These are phyloP conservation scores for Bettongia penicillata DNA, from an alignment of 2,113 vertebrate species.

Conservation along the genomic window DNA sequence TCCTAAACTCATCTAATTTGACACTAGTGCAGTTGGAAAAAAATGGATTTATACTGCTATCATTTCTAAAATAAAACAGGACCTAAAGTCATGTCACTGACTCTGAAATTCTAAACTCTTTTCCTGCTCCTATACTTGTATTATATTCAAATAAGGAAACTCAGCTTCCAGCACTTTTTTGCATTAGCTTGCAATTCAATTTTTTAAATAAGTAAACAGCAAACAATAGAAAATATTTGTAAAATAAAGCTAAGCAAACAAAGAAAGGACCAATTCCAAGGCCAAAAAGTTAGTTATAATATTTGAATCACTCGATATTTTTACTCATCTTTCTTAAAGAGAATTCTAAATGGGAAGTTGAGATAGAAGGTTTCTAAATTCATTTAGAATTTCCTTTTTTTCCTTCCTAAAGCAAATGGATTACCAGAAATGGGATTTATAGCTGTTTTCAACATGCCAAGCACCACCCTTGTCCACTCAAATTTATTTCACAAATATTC, in stretches of 20 bases:
- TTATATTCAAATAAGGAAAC: neutral
- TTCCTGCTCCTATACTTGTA: neutral
- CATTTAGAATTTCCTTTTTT: neutral
- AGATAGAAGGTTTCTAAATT: neutral
- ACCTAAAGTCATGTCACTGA: conserved; percentile 25
- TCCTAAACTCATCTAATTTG: conserved; percentile 42
- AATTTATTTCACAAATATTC: conserved; percentile 24
- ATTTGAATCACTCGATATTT: neutral
- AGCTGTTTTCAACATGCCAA: neutral
- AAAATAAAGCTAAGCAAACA: neutral
- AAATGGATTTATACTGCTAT: conserved; percentile 24
- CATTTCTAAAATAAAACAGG: conserved; percentile 31
- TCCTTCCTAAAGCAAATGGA: neutral
- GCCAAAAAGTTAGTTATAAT: neutral
- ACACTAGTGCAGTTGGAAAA: conserved; percentile 15
- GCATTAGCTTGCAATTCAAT: neutral
- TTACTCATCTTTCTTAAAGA: neutral
- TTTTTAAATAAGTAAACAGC: neutral
- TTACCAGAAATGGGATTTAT: neutral
- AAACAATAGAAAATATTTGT: neutral
- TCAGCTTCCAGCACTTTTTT: neutral
- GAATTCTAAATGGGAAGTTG: neutral
- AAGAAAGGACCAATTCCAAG: neutral
- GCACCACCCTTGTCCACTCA: neutral
- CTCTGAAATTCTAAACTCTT: conserved; percentile 21